Evolutionary conservation across 2,888 invertebrate species (phyloP).

Genomic region (Mesopsocus fuscifrons): DNA sequence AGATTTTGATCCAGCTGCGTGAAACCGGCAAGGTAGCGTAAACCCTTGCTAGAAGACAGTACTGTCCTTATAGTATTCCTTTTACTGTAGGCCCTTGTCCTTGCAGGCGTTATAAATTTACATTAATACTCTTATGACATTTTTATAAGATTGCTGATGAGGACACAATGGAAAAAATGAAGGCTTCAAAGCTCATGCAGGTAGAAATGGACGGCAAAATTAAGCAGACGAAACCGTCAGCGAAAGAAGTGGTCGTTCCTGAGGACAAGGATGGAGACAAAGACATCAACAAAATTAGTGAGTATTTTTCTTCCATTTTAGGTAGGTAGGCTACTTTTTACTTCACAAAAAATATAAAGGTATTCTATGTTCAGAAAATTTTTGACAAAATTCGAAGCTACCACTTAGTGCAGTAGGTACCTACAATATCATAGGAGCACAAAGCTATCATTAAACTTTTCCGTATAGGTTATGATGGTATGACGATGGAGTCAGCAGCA

Average conservation of each 20-base stretch:
- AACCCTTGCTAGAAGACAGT: no score
- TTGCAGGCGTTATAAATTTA: no score
- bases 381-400: no score
- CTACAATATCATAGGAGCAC: neutral
- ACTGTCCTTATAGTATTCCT: no score
- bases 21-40: conserved; percentile 7
- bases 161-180: conserved; percentile 5
- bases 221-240: neutral
- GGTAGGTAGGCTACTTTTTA: neutral
- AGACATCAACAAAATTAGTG: conserved; percentile 7
- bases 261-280: neutral
- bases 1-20: conserved; percentile 7
- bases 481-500: conserved; percentile 9
- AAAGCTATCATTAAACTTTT: neutral
- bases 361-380: no score
- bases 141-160: conserved; percentile 6
- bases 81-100: no score
- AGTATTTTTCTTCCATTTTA: neutral
- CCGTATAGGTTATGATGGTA: conserved; percentile 1
- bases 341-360: neutral
- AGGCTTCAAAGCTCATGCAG: conserved; percentile 5
- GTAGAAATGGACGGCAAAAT: conserved; percentile 5
- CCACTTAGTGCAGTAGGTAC: no score
- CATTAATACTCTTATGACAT: no score
- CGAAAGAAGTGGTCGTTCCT: neutral